Evolutionary conservation across 2,888 invertebrate species (phyloP).

Genomic region (Chalcis sispes): DNA sequence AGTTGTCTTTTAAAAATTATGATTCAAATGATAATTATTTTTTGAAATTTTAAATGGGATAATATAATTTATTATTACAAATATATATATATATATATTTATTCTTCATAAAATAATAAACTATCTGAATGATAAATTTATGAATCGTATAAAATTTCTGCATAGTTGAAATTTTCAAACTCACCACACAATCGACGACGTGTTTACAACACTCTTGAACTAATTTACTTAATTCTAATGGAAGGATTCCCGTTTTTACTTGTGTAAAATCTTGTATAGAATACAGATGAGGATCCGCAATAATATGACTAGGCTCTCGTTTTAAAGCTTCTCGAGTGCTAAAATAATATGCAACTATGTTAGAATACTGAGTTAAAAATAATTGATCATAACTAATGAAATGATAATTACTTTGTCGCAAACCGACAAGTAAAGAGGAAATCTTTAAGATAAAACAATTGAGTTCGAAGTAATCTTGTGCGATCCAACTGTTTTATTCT

Average conservation of each 20-base stretch:
- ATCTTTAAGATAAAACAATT: constrained; percentile 83
- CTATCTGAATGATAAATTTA: too few species aligned
- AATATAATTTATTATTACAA: too few species aligned
- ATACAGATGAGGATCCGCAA: constrained; percentile 83
- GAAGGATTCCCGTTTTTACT: constrained; percentile 81
- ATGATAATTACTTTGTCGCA: constrained; percentile 78
- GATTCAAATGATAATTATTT: too few species aligned
- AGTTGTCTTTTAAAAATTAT: too few species aligned
- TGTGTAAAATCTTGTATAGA: constrained; percentile 84
- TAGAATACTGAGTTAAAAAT: not conserved
- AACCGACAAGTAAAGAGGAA: constrained; percentile 85
- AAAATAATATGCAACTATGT: constrained; percentile 60
- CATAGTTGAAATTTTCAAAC: too few species aligned
- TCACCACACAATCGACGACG: constrained; percentile 80
- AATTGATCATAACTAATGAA: not conserved
- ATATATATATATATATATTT: too few species aligned
- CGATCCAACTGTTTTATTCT: constrained; percentile 81
- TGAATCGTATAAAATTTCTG: too few species aligned
- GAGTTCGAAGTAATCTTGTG: constrained; percentile 81
- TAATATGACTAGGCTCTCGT: constrained; percentile 79
- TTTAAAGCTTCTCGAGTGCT: constrained; percentile 80
- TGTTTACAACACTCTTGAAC: constrained; percentile 81
- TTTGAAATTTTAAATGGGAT: too few species aligned
- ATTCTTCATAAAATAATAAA: too few species aligned
- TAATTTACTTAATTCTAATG: constrained; percentile 78